Percentiles rank a stretch among this genome's conserved stretches.
These are phyloP conservation scores for Cotesia chilonis DNA, from an alignment of 1,140 invertebrate genomes.

Conservation along the genomic window DNA sequence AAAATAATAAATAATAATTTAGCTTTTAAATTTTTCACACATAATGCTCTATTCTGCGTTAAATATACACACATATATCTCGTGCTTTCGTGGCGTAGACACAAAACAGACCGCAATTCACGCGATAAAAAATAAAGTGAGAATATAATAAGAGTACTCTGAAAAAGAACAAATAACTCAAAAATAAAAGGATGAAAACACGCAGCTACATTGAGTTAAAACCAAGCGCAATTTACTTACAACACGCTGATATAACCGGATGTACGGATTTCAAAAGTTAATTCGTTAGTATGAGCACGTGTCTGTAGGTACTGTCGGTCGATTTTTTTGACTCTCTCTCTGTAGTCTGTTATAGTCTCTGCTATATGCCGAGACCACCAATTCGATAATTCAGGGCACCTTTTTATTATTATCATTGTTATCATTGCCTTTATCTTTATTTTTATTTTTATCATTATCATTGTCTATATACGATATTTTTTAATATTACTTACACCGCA, in stretches of 20 bases:
- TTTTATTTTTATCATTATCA: background rate
- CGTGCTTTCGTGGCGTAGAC: background rate
- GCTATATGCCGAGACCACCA: background rate
- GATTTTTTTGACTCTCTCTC: slow-evolving; percentile 3
- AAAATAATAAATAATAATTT: too few species aligned
- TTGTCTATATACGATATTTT: background rate
- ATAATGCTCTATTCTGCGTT: background rate
- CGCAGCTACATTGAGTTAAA: background rate
- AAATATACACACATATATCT: background rate
- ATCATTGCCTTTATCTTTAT: background rate
- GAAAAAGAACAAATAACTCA: background rate
- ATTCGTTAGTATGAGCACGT: slow-evolving; percentile 35
- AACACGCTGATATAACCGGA: slow-evolving; percentile 38
- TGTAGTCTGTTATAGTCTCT: background rate
- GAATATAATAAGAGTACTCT: too few species aligned
- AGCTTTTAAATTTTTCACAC: too few species aligned
- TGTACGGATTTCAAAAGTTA: slow-evolving; percentile 41
- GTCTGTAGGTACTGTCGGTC: slow-evolving; percentile 22
- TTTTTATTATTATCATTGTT: slow-evolving; percentile 2
- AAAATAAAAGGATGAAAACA: slow-evolving; percentile 1
- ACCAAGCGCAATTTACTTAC: slow-evolving; percentile 29
- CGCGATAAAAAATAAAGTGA: too few species aligned
- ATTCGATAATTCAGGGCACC: slow-evolving; percentile 11
- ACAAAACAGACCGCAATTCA: too few species aligned
- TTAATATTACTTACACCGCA: slow-evolving; percentile 9